These are phyloP conservation scores for Malurus elegans DNA, from an alignment of 2,113 vertebrate genomes.

Conservation along the genomic window DNA sequence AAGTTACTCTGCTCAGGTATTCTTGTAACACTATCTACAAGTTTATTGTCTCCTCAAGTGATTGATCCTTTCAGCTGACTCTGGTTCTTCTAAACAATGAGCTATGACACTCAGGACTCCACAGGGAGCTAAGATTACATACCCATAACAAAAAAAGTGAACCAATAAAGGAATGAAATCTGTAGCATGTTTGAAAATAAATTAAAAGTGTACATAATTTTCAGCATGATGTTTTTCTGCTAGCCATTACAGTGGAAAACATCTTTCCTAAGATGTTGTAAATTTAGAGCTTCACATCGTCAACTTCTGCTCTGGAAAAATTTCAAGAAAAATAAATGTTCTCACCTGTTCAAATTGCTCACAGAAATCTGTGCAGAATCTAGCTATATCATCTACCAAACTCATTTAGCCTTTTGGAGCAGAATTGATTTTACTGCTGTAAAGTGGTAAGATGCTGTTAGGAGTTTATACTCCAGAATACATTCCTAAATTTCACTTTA, in stretches of 20 bases:
- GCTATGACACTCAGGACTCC: not conserved
- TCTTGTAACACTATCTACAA: not conserved
- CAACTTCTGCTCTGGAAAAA: not conserved
- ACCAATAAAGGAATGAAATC: not conserved
- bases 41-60: not conserved
- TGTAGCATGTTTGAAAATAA: not conserved
- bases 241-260: not conserved
- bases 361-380: not conserved
- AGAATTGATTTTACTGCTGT: not conserved
- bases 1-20: not conserved
- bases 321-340: not conserved
- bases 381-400: not conserved
- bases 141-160: not conserved
- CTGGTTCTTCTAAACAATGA: not conserved
- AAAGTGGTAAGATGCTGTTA: not conserved
- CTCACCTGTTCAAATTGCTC: not conserved
- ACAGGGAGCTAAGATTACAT: not conserved
- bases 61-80: not conserved
- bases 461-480: not conserved
- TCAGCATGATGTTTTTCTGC: not conserved
- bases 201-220: not conserved
- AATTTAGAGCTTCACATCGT: not conserved
- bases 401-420: not conserved
- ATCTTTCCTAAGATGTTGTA: not conserved
- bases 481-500: not conserved